Percentiles rank a stretch among this genome's conserved stretches.
phyloP scores from a whole-genome alignment of 2,797 vertebrate genomes.

The Ispidina picta region DNA sequence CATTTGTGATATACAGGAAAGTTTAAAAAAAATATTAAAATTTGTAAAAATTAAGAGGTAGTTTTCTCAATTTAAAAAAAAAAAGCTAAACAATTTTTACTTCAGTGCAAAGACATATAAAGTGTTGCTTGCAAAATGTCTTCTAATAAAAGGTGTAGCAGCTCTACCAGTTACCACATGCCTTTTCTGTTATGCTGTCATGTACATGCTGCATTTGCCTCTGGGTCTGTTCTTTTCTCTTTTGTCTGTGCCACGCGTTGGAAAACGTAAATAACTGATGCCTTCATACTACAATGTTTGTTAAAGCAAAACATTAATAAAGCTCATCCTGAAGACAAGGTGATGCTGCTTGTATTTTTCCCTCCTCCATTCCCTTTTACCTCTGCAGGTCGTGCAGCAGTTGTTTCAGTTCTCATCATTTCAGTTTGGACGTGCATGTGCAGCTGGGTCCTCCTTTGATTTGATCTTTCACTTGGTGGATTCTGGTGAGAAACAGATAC shows the following conservation, averaged over 20 bases:
- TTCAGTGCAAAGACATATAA: slow-evolving; percentile 81
- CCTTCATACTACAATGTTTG: slow-evolving; percentile 93
- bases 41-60: slow-evolving; percentile 45
- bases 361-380: not conserved
- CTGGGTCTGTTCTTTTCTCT: slow-evolving; percentile 76
- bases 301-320: slow-evolving; percentile 83
- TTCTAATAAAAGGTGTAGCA: slow-evolving; percentile 80
- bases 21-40: not conserved
- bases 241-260: slow-evolving; percentile 85
- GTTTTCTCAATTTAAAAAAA: slow-evolving; percentile 74
- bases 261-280: slow-evolving; percentile 86
- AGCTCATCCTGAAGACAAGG: slow-evolving; percentile 69
- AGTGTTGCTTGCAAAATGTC: slow-evolving; percentile 85
- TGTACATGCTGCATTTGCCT: slow-evolving; percentile 69
- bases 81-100: slow-evolving; percentile 65
- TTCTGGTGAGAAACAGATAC: not conserved
- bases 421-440: not conserved
- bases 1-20: slow-evolving; percentile 82
- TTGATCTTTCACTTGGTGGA: not conserved
- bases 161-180: slow-evolving; percentile 75
- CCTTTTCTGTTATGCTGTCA: slow-evolving; percentile 79
- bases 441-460: not conserved
- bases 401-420: not conserved
- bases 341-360: not conserved
- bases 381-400: not conserved